phyloP scores from a whole-genome alignment of 2,797 vertebrate genomes.

The Sebastes miniatus region DNA sequence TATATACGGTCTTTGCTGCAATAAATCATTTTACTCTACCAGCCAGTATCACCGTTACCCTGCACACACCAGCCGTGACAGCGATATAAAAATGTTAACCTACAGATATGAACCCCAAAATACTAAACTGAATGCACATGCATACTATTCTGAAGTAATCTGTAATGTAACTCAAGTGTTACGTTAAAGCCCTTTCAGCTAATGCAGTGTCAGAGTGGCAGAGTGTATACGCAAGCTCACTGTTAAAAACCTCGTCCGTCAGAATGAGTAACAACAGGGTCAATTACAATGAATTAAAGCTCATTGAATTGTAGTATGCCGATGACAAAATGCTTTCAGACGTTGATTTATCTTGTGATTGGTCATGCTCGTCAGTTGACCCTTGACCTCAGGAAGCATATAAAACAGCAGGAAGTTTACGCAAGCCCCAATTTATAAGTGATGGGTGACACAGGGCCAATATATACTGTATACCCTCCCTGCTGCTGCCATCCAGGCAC shows the following conservation, averaged over 20 bases:
- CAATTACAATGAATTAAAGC: constrained; percentile 45
- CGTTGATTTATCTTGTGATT: constrained; percentile 74
- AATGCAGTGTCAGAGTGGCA: constrained; percentile 16
- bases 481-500: constrained; percentile 30
- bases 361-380: constrained; percentile 64
- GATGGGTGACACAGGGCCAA: constrained; percentile 41
- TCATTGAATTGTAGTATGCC: constrained; percentile 63
- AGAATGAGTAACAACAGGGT: constrained; percentile 49
- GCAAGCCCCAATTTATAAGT: constrained; percentile 63
- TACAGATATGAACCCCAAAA: neutral
- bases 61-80: neutral
- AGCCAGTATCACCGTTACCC: neutral
- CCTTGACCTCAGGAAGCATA: constrained; percentile 75
- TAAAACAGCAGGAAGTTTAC: constrained; percentile 81
- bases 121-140: neutral
- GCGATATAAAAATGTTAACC: neutral
- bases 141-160: neutral
- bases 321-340: constrained; percentile 64
- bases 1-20: neutral
- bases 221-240: neutral
- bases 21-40: neutral
- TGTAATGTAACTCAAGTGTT: constrained; percentile 1
- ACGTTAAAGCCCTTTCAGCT: constrained; percentile 20
- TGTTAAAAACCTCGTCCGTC: constrained; percentile 61
- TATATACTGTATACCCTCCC: constrained; percentile 6